Evolutionary conservation across 2,797 vertebrate genomes (phyloP), one percentile per base, ranked within the genome.

Genomic region (Setipinna tenuifilis): DNA sequence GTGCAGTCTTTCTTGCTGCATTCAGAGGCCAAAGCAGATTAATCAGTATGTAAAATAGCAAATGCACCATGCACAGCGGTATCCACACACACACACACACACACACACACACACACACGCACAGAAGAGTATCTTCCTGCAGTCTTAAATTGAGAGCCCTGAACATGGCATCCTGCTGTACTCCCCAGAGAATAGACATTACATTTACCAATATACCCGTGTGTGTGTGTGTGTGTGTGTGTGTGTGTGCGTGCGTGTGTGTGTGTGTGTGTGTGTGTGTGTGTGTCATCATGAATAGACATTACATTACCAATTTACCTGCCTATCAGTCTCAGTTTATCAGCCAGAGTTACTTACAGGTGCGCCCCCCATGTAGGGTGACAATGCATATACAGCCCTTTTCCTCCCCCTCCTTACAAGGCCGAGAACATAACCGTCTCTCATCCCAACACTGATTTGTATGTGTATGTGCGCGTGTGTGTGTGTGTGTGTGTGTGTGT

Each of bases 31-130:
- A 44, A 31, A 92, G 90, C 89, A 92, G 91, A 93, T 92, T 92
- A 92, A 93, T 94, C 93, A 92, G 92, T 88, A 89, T 93, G 93
- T 93, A 94, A 92, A 93, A 93, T 91, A 93, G 93, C 88, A 91
- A 89, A 90, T 85, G 28, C 28, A 17, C 68, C 28, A 75, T 17
- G 31, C 68, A 75, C 23, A 0, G 23, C 10, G 62, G 11, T 28
- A 7, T 68, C 3, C 7, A n/a, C 57, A 58, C 57, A 58, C 57
- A 58, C 57, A 58, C 57, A 59, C 58, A 61, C 58, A 61, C 58
- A 61, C 62, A 68, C 62, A 68, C 62, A 68, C 62, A 68, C 62
- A 68, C 23, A 68, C 62, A 68, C 25, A 25, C 65, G 14, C 25
- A 31, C 14, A 19, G 50, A 54, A 54, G 50, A 16, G 35, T 44